Base-by-base conservation (phyloP, 2,888 invertebrate species). In the Diarsia dahlii region DNA sequence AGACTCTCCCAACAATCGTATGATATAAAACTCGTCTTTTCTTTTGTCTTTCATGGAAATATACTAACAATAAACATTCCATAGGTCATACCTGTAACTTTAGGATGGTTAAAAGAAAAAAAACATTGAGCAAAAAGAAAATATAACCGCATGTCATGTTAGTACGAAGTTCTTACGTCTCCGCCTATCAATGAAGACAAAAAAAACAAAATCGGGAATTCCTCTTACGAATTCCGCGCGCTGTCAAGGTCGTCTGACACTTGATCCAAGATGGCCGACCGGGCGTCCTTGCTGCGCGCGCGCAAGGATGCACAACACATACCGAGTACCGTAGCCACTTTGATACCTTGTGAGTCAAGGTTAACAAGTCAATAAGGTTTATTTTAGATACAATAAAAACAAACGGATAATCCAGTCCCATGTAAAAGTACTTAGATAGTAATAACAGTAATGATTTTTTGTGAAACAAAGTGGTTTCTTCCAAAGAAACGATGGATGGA, bases 181-280 rank as follows among this genome's bases (percentile, higher is more conserved):
- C 45, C 6, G 67, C 46, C 52, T 34, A 67, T 65, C 39, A 69
- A 78, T 65, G 45, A 60, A 77, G 3, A 64, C 28, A 52, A 68
- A 72, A 82, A 68, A 71, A 80, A 58, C 39, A 56, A 64, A 79
- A 80, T 78, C 52, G 74, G 86, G 56, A 75, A 78, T 88, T 86
- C 87, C 82, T 82, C 62, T 71, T 78, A 82, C 45, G 56, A 86
- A 87, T 87, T 87, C 87, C 88, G 87, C 72, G 71, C 79, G 77
- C 85, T 88, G 80, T 87, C 87, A 87, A 87, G 87, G 87, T 87
- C 87, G 70, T 70, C 70, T 83, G 82, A 81, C 88, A 88, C 76
- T 88, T 81, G 87, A 87, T 88, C 75, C 87, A 87, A 87, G 80
- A 88, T 87, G 87, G 88, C 87, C 60, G 72, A 79, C 87, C 74